These are phyloP conservation scores for Dendroctonus ponderosae DNA, from an alignment of 1,140 invertebrate species.

Conservation along the genomic window DNA sequence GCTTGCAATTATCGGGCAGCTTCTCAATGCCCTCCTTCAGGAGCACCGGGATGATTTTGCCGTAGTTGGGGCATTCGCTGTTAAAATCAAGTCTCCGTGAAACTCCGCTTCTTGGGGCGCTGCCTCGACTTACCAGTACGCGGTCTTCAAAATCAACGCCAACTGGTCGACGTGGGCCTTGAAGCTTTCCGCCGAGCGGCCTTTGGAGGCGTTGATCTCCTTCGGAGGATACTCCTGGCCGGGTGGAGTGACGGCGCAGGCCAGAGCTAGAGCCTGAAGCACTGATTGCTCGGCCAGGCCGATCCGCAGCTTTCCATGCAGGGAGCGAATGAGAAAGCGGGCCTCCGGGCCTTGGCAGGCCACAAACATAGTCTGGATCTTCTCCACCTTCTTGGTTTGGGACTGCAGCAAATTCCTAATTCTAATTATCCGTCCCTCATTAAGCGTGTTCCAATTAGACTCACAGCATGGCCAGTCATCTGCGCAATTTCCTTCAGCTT, in stretches of 20 bases:
- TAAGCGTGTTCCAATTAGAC: slow-evolving; percentile 11
- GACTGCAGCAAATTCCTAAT: slow-evolving; percentile 31
- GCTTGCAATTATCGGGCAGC: slow-evolving; percentile 79
- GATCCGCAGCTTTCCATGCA: slow-evolving; percentile 93
- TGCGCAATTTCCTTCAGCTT: slow-evolving; percentile 88
- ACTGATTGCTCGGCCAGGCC: slow-evolving; percentile 97
- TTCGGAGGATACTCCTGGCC: slow-evolving; percentile 65
- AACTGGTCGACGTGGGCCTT: slow-evolving; percentile 80
- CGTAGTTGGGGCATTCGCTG: slow-evolving; percentile 96
- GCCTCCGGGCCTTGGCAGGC: slow-evolving; percentile 90
- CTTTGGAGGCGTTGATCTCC: slow-evolving; percentile 62
- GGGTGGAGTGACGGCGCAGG: slow-evolving; percentile 71
- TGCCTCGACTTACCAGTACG: slow-evolving; percentile 74
- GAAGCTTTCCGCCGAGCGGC: slow-evolving; percentile 65
- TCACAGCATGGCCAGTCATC: slow-evolving; percentile 74
- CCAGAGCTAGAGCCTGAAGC: slow-evolving; percentile 86
- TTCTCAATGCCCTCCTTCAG: slow-evolving; percentile 77
- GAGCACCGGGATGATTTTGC: slow-evolving; percentile 79
- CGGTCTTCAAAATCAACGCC: slow-evolving; percentile 83
- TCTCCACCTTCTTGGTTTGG: slow-evolving; percentile 82
- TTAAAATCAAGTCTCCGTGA: slow-evolving; percentile 26
- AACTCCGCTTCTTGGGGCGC: background rate
- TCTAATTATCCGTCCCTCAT: background rate
- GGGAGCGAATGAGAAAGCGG: slow-evolving; percentile 85
- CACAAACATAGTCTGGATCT: slow-evolving; percentile 89